Evolutionary conservation across 2,113 vertebrate genomes (phyloP), one percentile per base, ranked within the genome.

Genomic region (Austrofundulus limnaeus): DNA sequence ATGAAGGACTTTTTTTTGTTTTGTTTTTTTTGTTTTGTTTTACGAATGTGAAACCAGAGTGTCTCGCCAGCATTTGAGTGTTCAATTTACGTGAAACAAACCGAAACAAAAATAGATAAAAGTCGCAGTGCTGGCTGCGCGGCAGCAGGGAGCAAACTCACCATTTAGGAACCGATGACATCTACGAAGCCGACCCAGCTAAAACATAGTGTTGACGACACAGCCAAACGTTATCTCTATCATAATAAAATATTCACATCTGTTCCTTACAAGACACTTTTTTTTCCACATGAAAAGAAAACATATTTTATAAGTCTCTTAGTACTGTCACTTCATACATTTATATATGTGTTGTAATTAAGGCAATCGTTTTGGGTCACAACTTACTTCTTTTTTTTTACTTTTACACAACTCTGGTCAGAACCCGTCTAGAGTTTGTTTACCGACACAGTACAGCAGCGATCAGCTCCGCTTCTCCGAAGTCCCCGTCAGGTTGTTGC

Each of bases 181-280:
- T 76, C 86, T 88, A 90, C 43, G 60, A 86, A 85, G 87, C 86
- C 79, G 81, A 87, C 81, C 87, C 82, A 87, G 86, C 83, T 82
- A 85, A 90, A 89, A 91, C 85, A 89, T 87, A 75, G 80, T 89
- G 82, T 87, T 83, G 84, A 92, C 84, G 19, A 77, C 73, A 90
- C 85, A 87, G 85, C 86, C 86, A 67, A 88, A 89, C 86, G 72
- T 78, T 83, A 79, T 91, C 86, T 90, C 91, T 89, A 90, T 85
- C 88, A 90, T 92, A 93, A 66, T 90, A 90, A 93, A 93, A 92
- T 92, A 92, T 91, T 90, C 87, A 92, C 90, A 90, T 91, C 86
- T 91, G 83, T 83, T 90, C 85, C 83, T 84, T 86, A 90, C 86
- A 88, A 91, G 85, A 92, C 90, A 90, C 88, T 88, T 86, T 85